Conservation (phyloP, 2,113 vertebrate genomes). For the Erinaceus europaeus region DNA sequence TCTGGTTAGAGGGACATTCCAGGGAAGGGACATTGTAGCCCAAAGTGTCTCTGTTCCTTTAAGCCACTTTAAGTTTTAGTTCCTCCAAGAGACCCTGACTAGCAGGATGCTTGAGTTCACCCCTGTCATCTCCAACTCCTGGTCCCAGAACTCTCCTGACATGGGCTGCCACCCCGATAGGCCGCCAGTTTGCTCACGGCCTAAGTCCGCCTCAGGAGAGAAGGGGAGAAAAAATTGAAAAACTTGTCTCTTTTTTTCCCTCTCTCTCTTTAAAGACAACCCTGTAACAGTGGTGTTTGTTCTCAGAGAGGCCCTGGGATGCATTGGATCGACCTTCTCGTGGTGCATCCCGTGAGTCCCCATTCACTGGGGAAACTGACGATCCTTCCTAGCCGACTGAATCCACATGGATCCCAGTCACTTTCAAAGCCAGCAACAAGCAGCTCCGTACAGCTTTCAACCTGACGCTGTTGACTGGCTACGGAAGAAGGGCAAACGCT, state of each 20-base stretch:
- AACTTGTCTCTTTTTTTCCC: no score
- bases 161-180: background rate
- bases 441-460: no score
- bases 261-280: slow-evolving; percentile 4
- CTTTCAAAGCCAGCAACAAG: no score
- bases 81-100: background rate
- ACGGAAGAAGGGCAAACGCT: no score
- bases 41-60: background rate
- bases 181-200: background rate
- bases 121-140: background rate
- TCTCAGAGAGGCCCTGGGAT: slow-evolving; percentile 47
- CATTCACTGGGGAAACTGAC: no score
- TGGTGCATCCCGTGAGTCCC: no score
- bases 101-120: background rate
- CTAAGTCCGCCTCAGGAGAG: background rate
- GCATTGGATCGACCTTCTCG: no score
- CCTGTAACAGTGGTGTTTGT: slow-evolving; percentile 8
- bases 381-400: no score
- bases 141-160: background rate
- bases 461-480: no score
- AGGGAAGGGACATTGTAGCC: background rate
- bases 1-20: background rate
- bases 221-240: background rate
- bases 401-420: no score
- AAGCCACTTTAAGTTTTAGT: background rate